Conservation (phyloP, 2,113 vertebrate species). For the Leucopsar rothschildi region DNA sequence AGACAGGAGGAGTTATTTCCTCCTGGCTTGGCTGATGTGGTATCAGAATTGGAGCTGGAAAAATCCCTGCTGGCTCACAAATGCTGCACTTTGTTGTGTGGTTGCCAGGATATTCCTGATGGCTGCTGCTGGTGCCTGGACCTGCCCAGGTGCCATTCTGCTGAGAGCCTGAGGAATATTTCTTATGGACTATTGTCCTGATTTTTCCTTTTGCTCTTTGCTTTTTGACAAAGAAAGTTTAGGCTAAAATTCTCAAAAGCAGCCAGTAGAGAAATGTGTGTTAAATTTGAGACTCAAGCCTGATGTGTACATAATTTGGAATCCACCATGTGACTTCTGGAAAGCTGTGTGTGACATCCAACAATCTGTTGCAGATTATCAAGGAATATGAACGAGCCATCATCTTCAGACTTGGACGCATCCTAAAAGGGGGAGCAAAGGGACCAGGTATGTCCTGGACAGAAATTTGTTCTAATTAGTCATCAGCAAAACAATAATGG, state of each 20-base stretch:
- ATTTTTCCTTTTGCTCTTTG: neutral
- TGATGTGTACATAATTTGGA: neutral
- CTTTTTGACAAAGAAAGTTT: neutral
- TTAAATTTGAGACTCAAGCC: neutral
- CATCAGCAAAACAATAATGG: neutral
- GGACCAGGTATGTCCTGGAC: slow-evolving; percentile 84
- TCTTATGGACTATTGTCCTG: neutral
- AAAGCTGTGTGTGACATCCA: neutral
- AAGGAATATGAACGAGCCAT: slow-evolving; percentile 95
- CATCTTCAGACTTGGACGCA: slow-evolving; percentile 91
- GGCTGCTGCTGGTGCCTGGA: neutral
- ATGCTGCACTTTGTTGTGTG: neutral
- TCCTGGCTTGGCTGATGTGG: neutral
- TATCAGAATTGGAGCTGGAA: neutral
- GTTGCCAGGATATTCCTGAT: neutral
- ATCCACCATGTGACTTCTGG: neutral
- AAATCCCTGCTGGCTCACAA: neutral
- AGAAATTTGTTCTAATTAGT: neutral
- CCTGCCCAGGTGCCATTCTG: neutral
- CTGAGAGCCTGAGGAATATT: neutral
- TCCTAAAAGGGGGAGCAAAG: slow-evolving; percentile 90
- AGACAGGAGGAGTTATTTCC: neutral
- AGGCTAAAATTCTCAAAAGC: neutral
- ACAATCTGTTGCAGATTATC: slow-evolving; percentile 78
- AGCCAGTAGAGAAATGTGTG: neutral